These are phyloP conservation scores for Zaprionus obscuricornis DNA, from an alignment of 2,888 invertebrate genomes.

Conservation along the genomic window DNA sequence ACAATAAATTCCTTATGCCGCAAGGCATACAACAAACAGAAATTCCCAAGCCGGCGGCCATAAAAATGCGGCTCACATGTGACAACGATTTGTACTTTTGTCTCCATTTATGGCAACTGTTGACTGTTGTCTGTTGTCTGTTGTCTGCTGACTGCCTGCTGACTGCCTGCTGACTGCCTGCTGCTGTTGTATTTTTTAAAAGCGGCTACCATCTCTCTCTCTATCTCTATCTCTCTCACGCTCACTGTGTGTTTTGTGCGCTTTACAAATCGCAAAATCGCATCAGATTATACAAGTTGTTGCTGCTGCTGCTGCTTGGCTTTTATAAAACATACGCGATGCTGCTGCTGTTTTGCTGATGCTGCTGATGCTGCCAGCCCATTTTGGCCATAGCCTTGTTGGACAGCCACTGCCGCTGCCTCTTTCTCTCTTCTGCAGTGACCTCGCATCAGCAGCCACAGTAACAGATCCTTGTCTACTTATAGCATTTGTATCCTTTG, in stretches of 20 bases:
- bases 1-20: constrained; percentile 72
- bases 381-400: constrained; percentile 30
- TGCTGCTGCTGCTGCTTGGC: not conserved
- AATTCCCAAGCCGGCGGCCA: constrained; percentile 81
- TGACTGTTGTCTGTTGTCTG: constrained; percentile 19
- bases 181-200: constrained; percentile 41
- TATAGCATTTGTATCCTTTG: too few species aligned
- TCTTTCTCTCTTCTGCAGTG: too few species aligned
- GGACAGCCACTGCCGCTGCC: constrained; percentile 27
- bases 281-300: constrained; percentile 69
- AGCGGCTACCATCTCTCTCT: constrained; percentile 36
- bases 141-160: not conserved
- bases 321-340: not conserved
- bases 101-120: constrained; percentile 80
- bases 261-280: constrained; percentile 69
- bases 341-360: too few species aligned
- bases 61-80: constrained; percentile 83
- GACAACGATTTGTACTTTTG: constrained; percentile 83
- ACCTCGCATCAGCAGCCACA: too few species aligned
- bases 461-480: too few species aligned
- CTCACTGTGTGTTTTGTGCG: constrained; percentile 19
- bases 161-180: constrained; percentile 18
- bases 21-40: constrained; percentile 51
- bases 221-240: too few species aligned
- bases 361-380: constrained; percentile 39